Evolutionary conservation across 1,140 invertebrate genomes (phyloP), one percentile per base, ranked within the genome.

Genomic region (Helicoverpa armigera): DNA sequence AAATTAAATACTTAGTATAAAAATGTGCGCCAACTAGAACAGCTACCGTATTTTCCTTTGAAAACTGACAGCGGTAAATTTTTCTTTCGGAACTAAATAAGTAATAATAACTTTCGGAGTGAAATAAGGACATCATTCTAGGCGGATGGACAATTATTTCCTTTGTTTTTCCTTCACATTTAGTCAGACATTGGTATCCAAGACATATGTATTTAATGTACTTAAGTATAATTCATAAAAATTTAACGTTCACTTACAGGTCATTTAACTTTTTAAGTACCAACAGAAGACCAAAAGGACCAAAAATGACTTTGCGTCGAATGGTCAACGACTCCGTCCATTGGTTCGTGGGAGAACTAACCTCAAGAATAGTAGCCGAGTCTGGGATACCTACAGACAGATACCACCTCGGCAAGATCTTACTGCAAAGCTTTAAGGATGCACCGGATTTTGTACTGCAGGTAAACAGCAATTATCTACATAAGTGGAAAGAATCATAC

Each of bases 331-430:
- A 89, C 29, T 82, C 87, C 3, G 83, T 89, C 0, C 82, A 85
- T n/a, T 87, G 80, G 84, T 91, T 84, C 31, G 83, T 93, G n/a
- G 83, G 77, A 9, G 90, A 92, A 16, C 1, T 92, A 13, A 76
- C 82, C 2, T 82, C 87, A 0, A 74, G 83, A 2, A 78, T 92
- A 2, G 81, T 91, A 0, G 88, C 90, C 2, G 77, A 89, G 29
- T 81, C 88, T 9, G 87, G 88, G 1, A 87, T 82, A 10, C 83
- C 87, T 0, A 73, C 63, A 0, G 92, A 94, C 65, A 80, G 88
- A 61, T 86, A 77, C 54, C 92, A 94, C 79, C 53, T 92, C 11
- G 92, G 92, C 0, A 94, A 94, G 75, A 80, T 94, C 0, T 80
- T 90, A 4, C 31, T 91, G 1, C 86, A 88, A 16, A 86, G 85